A percentile compares a stretch with the other conserved stretches of the same genome.
Conservation (phyloP, 2,113 vertebrate genomes). For the Tympanuchus pallidicinctus region DNA sequence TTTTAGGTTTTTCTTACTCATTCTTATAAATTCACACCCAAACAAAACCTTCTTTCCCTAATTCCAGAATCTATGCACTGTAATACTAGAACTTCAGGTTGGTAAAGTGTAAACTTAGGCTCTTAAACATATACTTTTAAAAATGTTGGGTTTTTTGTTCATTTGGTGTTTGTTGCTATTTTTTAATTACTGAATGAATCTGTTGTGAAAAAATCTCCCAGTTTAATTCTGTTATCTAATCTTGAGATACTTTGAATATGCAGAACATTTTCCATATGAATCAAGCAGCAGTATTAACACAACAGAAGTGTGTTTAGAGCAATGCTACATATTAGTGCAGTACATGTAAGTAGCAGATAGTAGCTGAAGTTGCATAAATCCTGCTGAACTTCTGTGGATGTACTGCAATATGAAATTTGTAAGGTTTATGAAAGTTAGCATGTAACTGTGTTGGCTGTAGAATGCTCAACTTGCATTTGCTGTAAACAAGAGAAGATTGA, state of each 20-base stretch:
- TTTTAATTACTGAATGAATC: background rate
- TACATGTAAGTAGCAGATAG: background rate
- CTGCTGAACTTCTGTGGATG: background rate
- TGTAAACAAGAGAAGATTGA: background rate
- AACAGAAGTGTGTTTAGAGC: background rate
- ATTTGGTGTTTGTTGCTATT: background rate
- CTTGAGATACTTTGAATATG: background rate
- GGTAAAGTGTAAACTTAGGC: background rate
- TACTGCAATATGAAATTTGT: background rate
- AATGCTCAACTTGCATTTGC: background rate
- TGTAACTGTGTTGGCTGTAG: background rate
- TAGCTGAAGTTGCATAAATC: background rate
- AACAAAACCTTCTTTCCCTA: conserved; percentile 12
- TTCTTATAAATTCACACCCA: conserved; percentile 20
- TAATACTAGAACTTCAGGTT: background rate
- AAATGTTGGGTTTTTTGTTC: background rate
- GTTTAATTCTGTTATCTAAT: background rate
- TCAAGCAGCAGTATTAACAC: background rate
- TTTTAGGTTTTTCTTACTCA: conserved; percentile 18
- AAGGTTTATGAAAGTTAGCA: background rate
- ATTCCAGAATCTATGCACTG: background rate
- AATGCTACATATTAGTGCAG: background rate
- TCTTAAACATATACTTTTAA: background rate
- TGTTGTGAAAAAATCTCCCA: background rate
- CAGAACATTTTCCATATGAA: background rate